These are phyloP conservation scores for Eumerus sabulonum DNA, from an alignment of 2,888 invertebrate species.

Conservation along the genomic window DNA sequence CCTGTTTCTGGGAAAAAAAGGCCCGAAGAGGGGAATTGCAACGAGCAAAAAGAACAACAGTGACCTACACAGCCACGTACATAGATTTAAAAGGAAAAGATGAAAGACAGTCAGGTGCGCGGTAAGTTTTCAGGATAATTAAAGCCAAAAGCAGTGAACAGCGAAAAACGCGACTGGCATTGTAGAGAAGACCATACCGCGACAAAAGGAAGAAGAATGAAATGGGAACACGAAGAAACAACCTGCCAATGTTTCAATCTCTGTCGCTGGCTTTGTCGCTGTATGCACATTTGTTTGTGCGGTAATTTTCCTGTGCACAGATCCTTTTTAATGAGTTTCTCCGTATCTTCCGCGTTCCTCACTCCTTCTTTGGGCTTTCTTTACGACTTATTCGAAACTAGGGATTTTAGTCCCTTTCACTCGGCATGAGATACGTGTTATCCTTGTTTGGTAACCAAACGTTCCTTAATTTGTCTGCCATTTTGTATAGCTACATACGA, in stretches of 20 bases:
- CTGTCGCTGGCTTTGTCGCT: background rate
- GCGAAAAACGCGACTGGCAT: too few relatives aligned
- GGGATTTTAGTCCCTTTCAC: background rate
- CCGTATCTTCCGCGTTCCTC: slow-evolving; percentile 10
- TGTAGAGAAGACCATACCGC: too few relatives aligned
- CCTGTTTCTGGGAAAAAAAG: too few relatives aligned
- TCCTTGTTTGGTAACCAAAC: slow-evolving; percentile 35
- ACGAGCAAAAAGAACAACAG: slow-evolving; percentile 26
- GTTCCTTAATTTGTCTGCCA: slow-evolving; percentile 47
- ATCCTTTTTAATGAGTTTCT: slow-evolving; percentile 56
- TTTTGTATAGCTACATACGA: background rate
- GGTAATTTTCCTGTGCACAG: slow-evolving; percentile 52
- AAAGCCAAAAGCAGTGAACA: background rate
- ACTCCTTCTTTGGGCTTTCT: background rate
- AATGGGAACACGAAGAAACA: background rate
- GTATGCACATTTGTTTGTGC: slow-evolving; percentile 39
- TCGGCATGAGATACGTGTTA: slow-evolving; percentile 39
- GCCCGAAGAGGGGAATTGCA: too few relatives aligned
- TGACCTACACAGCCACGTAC: background rate
- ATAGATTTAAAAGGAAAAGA: background rate
- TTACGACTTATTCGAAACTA: slow-evolving; percentile 1
- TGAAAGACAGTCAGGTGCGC: slow-evolving; percentile 44
- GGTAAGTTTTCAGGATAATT: slow-evolving; percentile 8
- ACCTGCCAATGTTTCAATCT: slow-evolving; percentile 28
- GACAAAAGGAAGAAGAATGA: background rate